phyloP scores from a whole-genome alignment of 2,113 vertebrate species.

The Strix uralensis region DNA sequence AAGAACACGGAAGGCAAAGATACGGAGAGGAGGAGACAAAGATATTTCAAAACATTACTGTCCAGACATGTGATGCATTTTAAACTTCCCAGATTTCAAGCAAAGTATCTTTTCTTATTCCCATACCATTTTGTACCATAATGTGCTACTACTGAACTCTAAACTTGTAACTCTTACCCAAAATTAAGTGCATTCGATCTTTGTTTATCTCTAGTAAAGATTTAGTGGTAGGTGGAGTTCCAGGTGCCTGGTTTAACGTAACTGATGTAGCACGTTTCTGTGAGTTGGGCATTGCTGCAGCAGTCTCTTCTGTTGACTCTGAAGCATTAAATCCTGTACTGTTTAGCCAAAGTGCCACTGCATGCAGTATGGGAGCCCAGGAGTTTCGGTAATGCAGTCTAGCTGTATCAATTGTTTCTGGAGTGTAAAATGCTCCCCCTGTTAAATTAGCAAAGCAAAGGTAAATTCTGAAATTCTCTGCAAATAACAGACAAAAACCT shows the following conservation, averaged over 20 bases:
- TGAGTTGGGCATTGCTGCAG: conserved; percentile 50
- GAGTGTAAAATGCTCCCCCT: conserved; percentile 98
- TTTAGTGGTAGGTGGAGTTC: conserved; percentile 71
- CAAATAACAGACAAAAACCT: background rate
- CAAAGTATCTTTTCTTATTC: background rate
- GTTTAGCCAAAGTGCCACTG: conserved; percentile 92
- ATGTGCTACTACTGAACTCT: background rate
- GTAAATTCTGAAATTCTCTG: background rate
- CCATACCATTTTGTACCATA: background rate
- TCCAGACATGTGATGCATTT: background rate
- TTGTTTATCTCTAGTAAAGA: conserved; percentile 85
- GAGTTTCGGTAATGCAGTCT: conserved; percentile 94
- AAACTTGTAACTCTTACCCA: conserved; percentile 78
- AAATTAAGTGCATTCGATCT: conserved; percentile 94
- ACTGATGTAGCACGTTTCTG: conserved; percentile 70
- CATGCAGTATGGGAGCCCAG: conserved; percentile 94
- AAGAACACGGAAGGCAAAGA: background rate
- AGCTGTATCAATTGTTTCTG: conserved; percentile 97
- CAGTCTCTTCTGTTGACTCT: conserved; percentile 75
- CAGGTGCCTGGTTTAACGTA: conserved; percentile 71
- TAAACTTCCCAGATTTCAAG: background rate
- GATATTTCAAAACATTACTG: background rate
- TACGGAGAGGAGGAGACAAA: background rate
- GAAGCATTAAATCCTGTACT: conserved; percentile 85
- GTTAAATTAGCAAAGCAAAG: conserved; percentile 28